These are phyloP conservation scores for Halocynthia roretzi DNA, from an alignment of 23 tunicate genomes.

Conservation along the genomic window DNA sequence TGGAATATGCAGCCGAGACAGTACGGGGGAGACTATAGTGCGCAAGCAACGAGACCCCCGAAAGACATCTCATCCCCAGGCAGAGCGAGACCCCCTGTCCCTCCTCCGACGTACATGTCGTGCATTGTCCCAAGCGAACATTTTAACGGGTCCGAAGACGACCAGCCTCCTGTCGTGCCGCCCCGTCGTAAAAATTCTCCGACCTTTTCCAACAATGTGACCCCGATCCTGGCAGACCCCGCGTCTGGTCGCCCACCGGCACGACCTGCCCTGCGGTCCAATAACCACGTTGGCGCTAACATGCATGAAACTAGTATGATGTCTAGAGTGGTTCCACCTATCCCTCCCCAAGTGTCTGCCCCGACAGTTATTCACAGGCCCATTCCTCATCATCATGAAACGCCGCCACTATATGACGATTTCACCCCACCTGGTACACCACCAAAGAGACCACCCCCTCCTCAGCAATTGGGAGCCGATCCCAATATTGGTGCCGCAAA, in stretches of 20 bases:
- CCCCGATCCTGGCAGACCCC: slow-evolving; percentile 46
- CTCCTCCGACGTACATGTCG: slow-evolving; percentile 23
- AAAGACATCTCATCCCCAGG: slow-evolving; percentile 26
- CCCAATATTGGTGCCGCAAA: no score
- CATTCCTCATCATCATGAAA: slow-evolving; percentile 10
- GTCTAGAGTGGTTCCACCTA: slow-evolving; percentile 13
- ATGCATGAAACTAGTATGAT: slow-evolving; percentile 31
- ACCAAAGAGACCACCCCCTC: slow-evolving; percentile 25
- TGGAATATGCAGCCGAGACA: slow-evolving; percentile 54
- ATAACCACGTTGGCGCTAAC: slow-evolving; percentile 20
- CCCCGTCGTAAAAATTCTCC: slow-evolving; percentile 89
- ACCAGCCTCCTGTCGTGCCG: slow-evolving; percentile 86
- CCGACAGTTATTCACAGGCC: slow-evolving; percentile 45
- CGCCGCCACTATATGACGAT: slow-evolving; percentile 39
- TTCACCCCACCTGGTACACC: slow-evolving; percentile 78
- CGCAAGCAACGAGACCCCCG: slow-evolving; percentile 42
- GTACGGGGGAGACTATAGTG: slow-evolving; percentile 43
- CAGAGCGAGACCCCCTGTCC: slow-evolving; percentile 15
- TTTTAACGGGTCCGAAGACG: slow-evolving; percentile 28
- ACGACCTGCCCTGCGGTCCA: slow-evolving; percentile 60
- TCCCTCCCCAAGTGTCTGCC: slow-evolving; percentile 18
- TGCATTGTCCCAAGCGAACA: slow-evolving; percentile 3
- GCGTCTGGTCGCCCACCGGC: slow-evolving; percentile 78
- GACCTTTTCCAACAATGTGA: slow-evolving; percentile 16
- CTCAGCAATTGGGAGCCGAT: slow-evolving; percentile 7